A percentile compares a stretch with the other conserved stretches of the same genome.
These are phyloP conservation scores for Ditula angustiorana DNA, from an alignment of 2,888 invertebrate genomes.

Conservation along the genomic window DNA sequence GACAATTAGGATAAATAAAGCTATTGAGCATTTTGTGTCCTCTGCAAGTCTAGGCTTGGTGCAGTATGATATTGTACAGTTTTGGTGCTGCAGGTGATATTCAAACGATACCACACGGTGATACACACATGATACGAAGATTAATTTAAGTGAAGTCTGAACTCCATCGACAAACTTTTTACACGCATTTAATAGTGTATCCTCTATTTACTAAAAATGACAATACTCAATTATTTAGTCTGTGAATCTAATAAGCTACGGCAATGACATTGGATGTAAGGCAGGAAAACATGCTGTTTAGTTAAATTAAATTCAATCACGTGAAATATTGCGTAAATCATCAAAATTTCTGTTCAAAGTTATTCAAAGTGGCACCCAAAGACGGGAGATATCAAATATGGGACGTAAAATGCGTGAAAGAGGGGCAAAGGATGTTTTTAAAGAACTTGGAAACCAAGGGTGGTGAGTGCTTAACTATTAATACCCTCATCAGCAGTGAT, in stretches of 20 bases:
- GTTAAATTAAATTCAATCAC: not conserved
- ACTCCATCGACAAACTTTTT: not conserved
- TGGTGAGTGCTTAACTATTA: conserved; percentile 54
- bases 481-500: no score
- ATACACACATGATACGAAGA: no score
- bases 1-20: no score
- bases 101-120: no score
- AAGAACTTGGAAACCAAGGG: conserved; percentile 74
- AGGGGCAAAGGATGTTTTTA: conserved; percentile 74
- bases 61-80: no score
- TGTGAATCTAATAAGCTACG: conserved; percentile 26
- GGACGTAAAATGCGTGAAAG: conserved; percentile 72
- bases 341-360: conserved; percentile 49
- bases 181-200: no score
- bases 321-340: conserved; percentile 11
- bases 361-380: conserved; percentile 74
- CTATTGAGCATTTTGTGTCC: no score
- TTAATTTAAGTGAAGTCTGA: no score
- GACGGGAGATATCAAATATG: conserved; percentile 73
- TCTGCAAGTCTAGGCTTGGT: no score
- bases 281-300: conserved; percentile 25
- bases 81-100: no score
- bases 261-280: conserved; percentile 21
- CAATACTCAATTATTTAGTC: not conserved
- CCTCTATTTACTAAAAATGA: not conserved